Evolutionary conservation across 2,113 vertebrate species (phyloP), one percentile per base, ranked within the genome.

Genomic region (Periophthalmodon schlosseri): DNA sequence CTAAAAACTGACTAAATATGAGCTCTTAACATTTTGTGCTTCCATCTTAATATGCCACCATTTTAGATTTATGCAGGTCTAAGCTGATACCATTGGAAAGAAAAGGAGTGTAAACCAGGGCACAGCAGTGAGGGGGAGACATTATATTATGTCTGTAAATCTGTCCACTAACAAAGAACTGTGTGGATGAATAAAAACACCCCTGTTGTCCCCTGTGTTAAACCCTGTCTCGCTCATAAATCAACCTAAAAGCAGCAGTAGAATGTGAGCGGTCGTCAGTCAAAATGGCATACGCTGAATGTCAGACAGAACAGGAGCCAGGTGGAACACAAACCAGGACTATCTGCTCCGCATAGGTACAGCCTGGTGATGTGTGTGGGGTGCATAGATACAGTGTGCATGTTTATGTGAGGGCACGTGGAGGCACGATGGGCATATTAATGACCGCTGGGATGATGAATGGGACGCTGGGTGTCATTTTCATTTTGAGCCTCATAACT

Each of bases 381-480:
- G 9, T 63, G 60, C 20, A 66, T 52, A 28, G 5, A 46, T 47
- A 33, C 52, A 64, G 23, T 15, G 23, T 23, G 57, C 49, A 72
- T 67, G 68, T 75, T 77, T 73, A 20, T 64, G 72, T 33, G 49
- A 70, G 20, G 23, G 21, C 3, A 0, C 12, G 65, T 46, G 68
- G 63, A 69, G 46, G 61, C 64, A 5, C 18, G 28, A 67, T 73
- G 52, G 68, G 57, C 69, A 78, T 78, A 65, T 74, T 81, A 84
- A 82, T 79, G 74, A 76, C 54, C 68, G 39, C 66, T 52, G 14
- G 72, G 67, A 88, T 77, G 81, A 89, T 85, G 84, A 81, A 85
- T 81, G 85, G 66, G 78, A 71, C 69, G 63, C 44, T 68, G 77
- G 71, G 80, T 61, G 67, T 80, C 9, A 36, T 86, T 84, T 82